Evolutionary conservation across 2,888 invertebrate genomes (phyloP), one percentile per base, ranked within the genome.

Genomic region (Polydrusus pterygomalis): DNA sequence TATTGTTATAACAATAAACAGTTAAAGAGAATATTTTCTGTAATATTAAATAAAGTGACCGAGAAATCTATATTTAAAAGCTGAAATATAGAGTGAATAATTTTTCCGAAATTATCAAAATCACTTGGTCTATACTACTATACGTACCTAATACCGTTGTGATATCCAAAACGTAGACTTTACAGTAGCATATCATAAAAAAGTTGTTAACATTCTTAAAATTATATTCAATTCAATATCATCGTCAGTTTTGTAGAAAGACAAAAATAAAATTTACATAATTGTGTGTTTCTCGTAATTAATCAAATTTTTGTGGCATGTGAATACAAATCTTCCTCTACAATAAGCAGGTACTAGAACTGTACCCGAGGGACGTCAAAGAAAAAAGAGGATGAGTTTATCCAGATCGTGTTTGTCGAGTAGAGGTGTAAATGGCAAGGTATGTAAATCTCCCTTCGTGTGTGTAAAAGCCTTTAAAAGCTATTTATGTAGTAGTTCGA

Each of bases 381-480:
- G 3, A 49, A 65, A 58, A 64, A 60, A 62, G 34, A 78, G 40
- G 15, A 85, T 85, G 85, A 85, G 85, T 79, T 79, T 84, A 74
- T 82, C 84, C 64, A 83, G 85, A 74, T 85, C 85, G 63, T 84
- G 84, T 75, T 79, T 84, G 79, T 83, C 84, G 54, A 84, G 80
- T 77, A 79, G 84, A 78, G 80, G 80, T 49, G 81, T 82, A 81
- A 85, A 84, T 82, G 85, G 84, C 78, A 85, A 85, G 85, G 85
- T 85, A 84, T 11, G 69, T 43, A 38, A 34, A 51, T 7, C 7
- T 34, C 10, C 8, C 8, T 34, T 34, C 8, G 8, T 10, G 1
- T 34, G 1, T 3, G 25, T 25, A 25, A 25, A 25, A 25, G 5
- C 5, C 5, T 3, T 1, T 25, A 25, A 25, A 25, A 25, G 5